Evolutionary conservation across 2,888 invertebrate species (phyloP), one percentile per base, ranked within the genome.

Genomic region (Melolontha melolontha): DNA sequence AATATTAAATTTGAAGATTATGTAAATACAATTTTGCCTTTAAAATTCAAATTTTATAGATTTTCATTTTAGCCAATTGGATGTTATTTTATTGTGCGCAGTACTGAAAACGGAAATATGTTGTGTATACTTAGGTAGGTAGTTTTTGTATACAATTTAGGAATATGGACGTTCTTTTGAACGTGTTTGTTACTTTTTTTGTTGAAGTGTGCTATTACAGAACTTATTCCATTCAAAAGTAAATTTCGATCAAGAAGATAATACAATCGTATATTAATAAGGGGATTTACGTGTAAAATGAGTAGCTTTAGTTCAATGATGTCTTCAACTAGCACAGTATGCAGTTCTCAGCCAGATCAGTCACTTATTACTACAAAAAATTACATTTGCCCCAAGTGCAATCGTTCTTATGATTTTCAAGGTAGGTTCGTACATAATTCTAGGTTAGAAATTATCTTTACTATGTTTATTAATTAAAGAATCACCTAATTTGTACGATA

Each of bases 341-440:
- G 34, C 34, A 34, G 22, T 41, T 22, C 55, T n/a, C 12, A 10
- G 5, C 8, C 10, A 12, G 52, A 54, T 12, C 42, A 42, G 16
- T 22, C 8, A 10, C 1, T 12, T 2, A 29, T 27, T 29, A 44
- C 29, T 5, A 1, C 42, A 11, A 59, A 29, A 29, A 67, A 50
- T 34, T 67, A 67, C 41, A 29, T 67, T 27, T 69, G 69, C 47
- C 65, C 66, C 0, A 69, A 69, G 29, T 69, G 66, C 17, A 52
- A 66, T 12, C 55, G 42, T 7, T 50, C 14, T 29, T 69, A 69
- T 34, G 69, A 69, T 34, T 55, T 66, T 42, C 67, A 69, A 44
- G 22, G 69, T 69, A 44, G 49, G 69, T 55, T 16, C 10, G 6
- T n/a, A 42, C 16, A 57, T 41, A 12, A 8, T 54, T 34, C 6